Percentiles rank a stretch among this genome's conserved stretches.
phyloP scores from a whole-genome alignment of 1,140 invertebrate species.

The Hylaeus anthracinus region DNA sequence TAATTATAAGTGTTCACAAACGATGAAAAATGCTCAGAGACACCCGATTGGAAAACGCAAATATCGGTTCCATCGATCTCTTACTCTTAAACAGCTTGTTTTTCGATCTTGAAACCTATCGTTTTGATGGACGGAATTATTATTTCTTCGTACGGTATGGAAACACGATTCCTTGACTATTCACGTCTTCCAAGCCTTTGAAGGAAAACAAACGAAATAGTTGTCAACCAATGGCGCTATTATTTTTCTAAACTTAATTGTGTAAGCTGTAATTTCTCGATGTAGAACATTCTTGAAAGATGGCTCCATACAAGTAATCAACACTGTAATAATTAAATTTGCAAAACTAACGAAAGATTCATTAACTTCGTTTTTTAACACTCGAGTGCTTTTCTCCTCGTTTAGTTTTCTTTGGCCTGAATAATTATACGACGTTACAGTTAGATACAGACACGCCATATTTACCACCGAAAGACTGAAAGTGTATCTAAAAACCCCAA shows the following conservation, averaged over 20 bases:
- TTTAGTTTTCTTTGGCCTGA: neutral
- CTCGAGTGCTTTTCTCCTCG: neutral
- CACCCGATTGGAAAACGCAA: neutral
- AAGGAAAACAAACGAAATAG: neutral
- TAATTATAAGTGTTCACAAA: neutral
- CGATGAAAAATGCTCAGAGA: neutral
- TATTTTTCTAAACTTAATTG: conserved; percentile 3
- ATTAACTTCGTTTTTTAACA: too few relatives aligned
- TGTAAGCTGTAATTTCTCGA: neutral
- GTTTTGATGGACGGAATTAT: neutral
- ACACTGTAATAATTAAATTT: too few relatives aligned
- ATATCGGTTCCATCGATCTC: neutral
- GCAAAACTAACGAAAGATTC: neutral
- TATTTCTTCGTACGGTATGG: neutral
- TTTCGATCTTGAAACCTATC: too few relatives aligned
- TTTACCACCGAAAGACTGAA: conserved; percentile 70
- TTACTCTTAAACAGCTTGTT: too few relatives aligned
- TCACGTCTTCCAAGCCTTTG: neutral
- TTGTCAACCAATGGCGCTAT: neutral
- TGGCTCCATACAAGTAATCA: too few relatives aligned
- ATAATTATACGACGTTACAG: neutral
- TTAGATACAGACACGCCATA: conserved; percentile 29
- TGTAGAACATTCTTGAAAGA: too few relatives aligned
- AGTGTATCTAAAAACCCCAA: conserved; percentile 67
- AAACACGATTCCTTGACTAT: neutral